A percentile compares a stretch with the other conserved stretches of the same genome.
These are phyloP conservation scores for Phaonia tiefii DNA, from an alignment of 2,888 invertebrate genomes.

Conservation along the genomic window DNA sequence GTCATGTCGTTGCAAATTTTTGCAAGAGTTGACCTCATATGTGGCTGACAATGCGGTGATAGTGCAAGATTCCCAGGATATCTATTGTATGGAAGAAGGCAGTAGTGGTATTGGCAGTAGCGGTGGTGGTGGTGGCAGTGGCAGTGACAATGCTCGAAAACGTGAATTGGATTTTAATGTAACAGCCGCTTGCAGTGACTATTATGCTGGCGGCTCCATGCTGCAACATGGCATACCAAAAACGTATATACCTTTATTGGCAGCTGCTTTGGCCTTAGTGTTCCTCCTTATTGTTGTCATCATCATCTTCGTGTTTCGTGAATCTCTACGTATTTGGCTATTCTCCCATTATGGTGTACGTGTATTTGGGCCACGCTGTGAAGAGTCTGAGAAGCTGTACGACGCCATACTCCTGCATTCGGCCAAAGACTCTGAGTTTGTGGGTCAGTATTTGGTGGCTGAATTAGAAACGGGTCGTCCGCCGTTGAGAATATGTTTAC, in stretches of 20 bases:
- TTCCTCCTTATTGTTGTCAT: slow-evolving; percentile 88
- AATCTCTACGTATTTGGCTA: slow-evolving; percentile 92
- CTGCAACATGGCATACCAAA: slow-evolving; percentile 90
- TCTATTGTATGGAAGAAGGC: slow-evolving; percentile 87
- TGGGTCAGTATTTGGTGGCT: slow-evolving; percentile 90
- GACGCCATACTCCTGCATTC: slow-evolving; percentile 97
- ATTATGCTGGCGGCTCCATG: slow-evolving; percentile 88
- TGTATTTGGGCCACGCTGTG: slow-evolving; percentile 88
- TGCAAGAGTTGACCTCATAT: slow-evolving; percentile 91
- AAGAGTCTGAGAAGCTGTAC: slow-evolving; percentile 92
- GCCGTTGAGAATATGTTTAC: slow-evolving; percentile 91
- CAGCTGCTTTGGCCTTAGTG: slow-evolving; percentile 89
- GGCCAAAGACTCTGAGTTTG: slow-evolving; percentile 94
- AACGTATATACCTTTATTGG: slow-evolving; percentile 92
- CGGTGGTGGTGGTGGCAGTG: slow-evolving; percentile 73
- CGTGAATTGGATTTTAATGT: slow-evolving; percentile 92
- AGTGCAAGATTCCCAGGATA: slow-evolving; percentile 89
- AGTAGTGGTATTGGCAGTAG: slow-evolving; percentile 66
- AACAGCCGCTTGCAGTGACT: slow-evolving; percentile 88
- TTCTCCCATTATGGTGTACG: slow-evolving; percentile 93
- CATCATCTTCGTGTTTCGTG: slow-evolving; percentile 91
- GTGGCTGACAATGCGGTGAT: slow-evolving; percentile 91
- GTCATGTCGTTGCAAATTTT: slow-evolving; percentile 95
- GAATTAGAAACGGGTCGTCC: slow-evolving; percentile 90
- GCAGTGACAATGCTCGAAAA: slow-evolving; percentile 80